These are phyloP conservation scores for Pomatorhinus ruficollis DNA, from an alignment of 2,113 vertebrate species.

Conservation along the genomic window DNA sequence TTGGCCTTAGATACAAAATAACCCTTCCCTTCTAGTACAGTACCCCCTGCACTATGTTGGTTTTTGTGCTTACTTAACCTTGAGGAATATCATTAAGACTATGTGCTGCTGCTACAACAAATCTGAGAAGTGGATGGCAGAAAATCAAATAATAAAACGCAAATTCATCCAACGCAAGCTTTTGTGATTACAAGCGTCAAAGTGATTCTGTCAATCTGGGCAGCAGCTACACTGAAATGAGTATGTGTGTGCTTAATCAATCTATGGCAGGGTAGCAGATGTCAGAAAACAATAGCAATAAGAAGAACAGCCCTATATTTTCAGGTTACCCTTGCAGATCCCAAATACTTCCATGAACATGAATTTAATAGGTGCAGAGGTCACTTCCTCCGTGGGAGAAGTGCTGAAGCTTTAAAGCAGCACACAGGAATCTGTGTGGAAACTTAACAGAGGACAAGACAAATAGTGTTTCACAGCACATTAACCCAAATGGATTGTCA, in stretches of 20 bases:
- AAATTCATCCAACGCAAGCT: not conserved
- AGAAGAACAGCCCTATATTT: not conserved
- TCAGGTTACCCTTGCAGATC: not conserved
- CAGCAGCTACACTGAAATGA: not conserved
- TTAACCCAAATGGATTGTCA: not conserved
- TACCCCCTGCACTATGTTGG: not conserved
- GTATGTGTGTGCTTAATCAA: not conserved
- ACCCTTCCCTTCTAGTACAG: not conserved
- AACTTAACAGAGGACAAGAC: not conserved
- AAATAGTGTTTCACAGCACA: not conserved
- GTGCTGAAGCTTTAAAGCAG: not conserved
- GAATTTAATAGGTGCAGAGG: not conserved
- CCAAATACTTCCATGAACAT: not conserved
- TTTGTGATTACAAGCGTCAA: constrained; percentile 4
- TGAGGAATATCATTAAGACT: constrained; percentile 20
- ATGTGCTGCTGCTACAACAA: constrained; percentile 25
- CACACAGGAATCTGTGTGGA: not conserved
- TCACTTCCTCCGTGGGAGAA: not conserved
- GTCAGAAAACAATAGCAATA: not conserved
- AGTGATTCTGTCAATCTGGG: not conserved
- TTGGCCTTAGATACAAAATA: not conserved
- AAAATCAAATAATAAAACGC: constrained; percentile 32
- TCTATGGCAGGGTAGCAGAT: not conserved
- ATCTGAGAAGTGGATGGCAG: not conserved
- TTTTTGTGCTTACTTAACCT: constrained; percentile 6